A percentile compares a stretch with the other conserved stretches of the same genome.
phyloP scores from a whole-genome alignment of 2,797 vertebrate species.

The Agapornis canus region DNA sequence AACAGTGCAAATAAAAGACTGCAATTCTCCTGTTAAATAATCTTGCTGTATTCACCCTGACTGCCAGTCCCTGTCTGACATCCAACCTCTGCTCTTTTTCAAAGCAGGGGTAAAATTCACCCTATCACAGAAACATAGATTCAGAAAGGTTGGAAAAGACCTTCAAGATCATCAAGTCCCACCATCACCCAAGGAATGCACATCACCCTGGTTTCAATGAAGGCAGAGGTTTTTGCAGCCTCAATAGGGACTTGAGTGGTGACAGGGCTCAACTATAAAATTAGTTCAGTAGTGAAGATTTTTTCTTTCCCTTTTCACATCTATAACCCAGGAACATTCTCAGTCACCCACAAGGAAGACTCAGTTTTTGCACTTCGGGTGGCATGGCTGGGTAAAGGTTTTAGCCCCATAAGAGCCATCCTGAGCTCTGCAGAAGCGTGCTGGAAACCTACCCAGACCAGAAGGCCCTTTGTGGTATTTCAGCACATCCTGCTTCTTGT shows the following conservation, averaged over 20 bases:
- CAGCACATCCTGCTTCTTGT: constrained; percentile 51
- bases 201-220: neutral
- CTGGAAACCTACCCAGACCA: constrained; percentile 8
- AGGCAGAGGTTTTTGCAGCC: neutral
- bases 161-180: neutral
- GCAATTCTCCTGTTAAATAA: constrained; percentile 1
- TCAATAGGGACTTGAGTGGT: neutral
- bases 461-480: neutral
- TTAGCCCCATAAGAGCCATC: neutral
- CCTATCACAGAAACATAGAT: neutral
- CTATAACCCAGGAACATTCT: neutral
- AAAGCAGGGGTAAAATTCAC: neutral
- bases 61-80: neutral
- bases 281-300: neutral
- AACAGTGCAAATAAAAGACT: constrained; percentile 16
- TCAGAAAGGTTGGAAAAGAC: neutral
- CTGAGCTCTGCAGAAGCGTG: neutral
- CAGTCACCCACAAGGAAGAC: neutral
- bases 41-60: neutral
- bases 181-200: neutral
- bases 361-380: neutral
- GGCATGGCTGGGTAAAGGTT: neutral
- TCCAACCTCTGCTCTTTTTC: neutral
- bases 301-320: neutral
- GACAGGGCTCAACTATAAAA: neutral